Percentiles rank a stretch among this genome's conserved stretches.
phyloP scores from a whole-genome alignment of 2,888 invertebrate genomes.

The Ethmia dodecea region DNA sequence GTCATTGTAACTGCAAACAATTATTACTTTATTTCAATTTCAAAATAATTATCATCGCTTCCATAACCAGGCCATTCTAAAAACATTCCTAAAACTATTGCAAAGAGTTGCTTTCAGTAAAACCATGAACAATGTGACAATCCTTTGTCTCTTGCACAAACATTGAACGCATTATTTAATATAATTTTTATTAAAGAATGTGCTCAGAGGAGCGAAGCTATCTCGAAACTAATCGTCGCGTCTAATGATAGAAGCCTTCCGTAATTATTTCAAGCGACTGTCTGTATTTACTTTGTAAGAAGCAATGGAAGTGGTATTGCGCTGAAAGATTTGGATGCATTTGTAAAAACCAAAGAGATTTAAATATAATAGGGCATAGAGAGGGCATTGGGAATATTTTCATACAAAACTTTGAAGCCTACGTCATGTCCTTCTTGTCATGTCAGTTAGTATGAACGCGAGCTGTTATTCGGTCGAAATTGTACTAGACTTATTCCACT shows the following conservation, averaged over 20 bases:
- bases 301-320: slow-evolving; percentile 31
- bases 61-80: too few relatives aligned
- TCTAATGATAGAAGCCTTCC: slow-evolving; percentile 62
- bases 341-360: too few relatives aligned
- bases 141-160: slow-evolving; percentile 1
- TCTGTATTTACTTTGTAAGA: slow-evolving; percentile 27
- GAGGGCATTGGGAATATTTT: too few relatives aligned
- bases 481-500: too few relatives aligned
- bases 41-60: slow-evolving; percentile 2
- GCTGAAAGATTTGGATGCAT: too few relatives aligned
- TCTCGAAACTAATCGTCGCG: slow-evolving; percentile 68
- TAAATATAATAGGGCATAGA: too few relatives aligned
- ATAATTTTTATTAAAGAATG: slow-evolving; percentile 70
- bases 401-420: too few relatives aligned
- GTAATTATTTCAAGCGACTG: slow-evolving; percentile 68
- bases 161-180: slow-evolving; percentile 31
- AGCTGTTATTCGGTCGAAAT: too few relatives aligned
- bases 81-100: too few relatives aligned
- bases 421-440: too few relatives aligned
- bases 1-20: slow-evolving; percentile 4
- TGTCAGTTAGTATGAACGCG: too few relatives aligned
- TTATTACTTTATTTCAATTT: slow-evolving; percentile 7
- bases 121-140: neutral
- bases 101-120: neutral
- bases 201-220: slow-evolving; percentile 63